Base-by-base conservation (phyloP, 1,140 invertebrate species). In the Bombus fervidus region DNA sequence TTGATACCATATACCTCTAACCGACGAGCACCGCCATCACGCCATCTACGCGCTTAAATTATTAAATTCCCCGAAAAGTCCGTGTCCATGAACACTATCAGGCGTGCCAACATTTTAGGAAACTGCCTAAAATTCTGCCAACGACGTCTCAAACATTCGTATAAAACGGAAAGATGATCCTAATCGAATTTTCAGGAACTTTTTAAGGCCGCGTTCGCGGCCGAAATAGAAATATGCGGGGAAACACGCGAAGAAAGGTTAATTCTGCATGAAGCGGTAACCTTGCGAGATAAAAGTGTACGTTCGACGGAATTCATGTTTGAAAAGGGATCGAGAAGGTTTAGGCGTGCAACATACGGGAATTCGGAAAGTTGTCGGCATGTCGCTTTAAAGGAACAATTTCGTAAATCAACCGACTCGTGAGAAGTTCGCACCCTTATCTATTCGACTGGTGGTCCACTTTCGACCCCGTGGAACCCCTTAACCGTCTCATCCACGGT, bases 321-420 rank as follows among this genome's bases (percentile, higher is more conserved):
- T 25, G 31, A 5, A n/a, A 41, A 34, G 28, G 39, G 34, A 9
- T 69, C 34, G 31, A 12, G 3, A 28, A 3, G 47, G 71, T 82
- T 75, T 75, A 66, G 18, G 18, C 47, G 18, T 75, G 47, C 53
- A 82, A 53, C 71, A 66, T 82, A 75, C 41, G 47, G 13, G 57
- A 82, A 82, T 75, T 82, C 31, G n/a, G 22, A 8, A 64, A 74
- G n/a, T 64, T n/a, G 22, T 64, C 39, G 39, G n/a, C 31, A 43
- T 41, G 47, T 34, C 34, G 37, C 64, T 64, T 83, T 78, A 43
- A 69, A 77, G 31, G 59, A 47, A 78, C 74, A 78, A 83, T 83
- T 83, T 83, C 81, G 81, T 77, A 78, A 69, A 82, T 82, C 81
- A 82, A 83, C 73, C 31, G 28, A 18, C 37, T 78, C 81, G 74